Evolutionary conservation across 2,113 vertebrate genomes (phyloP).

Genomic region (Chrysochloris asiatica): DNA sequence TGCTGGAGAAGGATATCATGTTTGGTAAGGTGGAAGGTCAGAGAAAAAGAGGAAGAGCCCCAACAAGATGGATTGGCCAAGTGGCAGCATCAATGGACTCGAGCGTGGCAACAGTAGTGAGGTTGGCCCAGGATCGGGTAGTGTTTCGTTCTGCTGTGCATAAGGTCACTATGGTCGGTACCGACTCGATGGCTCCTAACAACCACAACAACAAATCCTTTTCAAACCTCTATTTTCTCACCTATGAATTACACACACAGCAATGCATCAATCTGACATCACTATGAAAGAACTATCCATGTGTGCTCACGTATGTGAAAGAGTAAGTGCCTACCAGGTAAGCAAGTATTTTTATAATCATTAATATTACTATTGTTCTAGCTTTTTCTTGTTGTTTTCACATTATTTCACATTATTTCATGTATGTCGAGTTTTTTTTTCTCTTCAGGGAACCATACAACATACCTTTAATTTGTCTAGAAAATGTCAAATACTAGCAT

Average conservation of each 20-base stretch:
- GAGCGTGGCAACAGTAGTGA: too few species aligned
- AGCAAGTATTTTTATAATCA: background rate
- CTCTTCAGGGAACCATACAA: constrained; percentile 6
- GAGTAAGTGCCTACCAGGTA: background rate
- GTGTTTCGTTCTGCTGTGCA: too few species aligned
- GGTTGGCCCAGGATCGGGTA: too few species aligned
- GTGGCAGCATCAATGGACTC: too few species aligned
- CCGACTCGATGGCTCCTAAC: too few species aligned
- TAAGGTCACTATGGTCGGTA: too few species aligned
- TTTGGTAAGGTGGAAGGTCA: too few species aligned
- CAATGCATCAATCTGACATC: background rate
- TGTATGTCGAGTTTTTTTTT: background rate
- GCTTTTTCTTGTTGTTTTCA: background rate
- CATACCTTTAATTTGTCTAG: background rate
- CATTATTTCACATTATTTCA: background rate
- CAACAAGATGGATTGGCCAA: too few species aligned
- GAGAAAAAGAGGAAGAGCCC: too few species aligned
- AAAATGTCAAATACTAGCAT: background rate
- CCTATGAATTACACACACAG: background rate
- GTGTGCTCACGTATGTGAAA: background rate
- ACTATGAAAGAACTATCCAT: fast-evolving
- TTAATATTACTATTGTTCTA: background rate
- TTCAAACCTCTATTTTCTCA: background rate
- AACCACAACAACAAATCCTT: too few species aligned
- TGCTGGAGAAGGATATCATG: too few species aligned